Conservation (phyloP, 2,888 invertebrate genomes). For the Pelosia muscerda region DNA sequence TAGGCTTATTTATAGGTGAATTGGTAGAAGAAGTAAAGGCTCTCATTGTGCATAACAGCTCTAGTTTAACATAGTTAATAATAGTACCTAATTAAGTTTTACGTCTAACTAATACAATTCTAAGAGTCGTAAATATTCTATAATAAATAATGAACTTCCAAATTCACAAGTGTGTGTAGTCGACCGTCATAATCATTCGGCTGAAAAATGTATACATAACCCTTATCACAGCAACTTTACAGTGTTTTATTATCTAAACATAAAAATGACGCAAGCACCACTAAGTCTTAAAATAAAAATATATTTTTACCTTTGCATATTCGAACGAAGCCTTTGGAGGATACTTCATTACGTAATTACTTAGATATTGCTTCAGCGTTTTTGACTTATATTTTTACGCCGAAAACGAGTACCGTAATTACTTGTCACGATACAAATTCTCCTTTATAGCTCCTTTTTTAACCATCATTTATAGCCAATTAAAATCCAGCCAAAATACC, state of each 20-base stretch:
- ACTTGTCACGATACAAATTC: constrained; percentile 37
- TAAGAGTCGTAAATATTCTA: neutral
- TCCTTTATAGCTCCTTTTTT: constrained; percentile 23
- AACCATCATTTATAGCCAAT: constrained; percentile 16
- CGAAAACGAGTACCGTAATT: constrained; percentile 32
- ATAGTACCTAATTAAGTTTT: neutral
- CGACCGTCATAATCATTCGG: neutral
- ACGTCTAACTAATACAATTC: neutral
- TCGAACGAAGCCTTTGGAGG: constrained; percentile 25
- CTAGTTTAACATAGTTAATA: too few species aligned
- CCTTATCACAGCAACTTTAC: neutral
- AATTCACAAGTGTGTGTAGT: too few species aligned
- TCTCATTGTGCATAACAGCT: neutral
- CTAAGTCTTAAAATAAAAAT: constrained; percentile 14
- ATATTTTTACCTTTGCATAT: constrained; percentile 29
- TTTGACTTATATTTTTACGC: constrained; percentile 11
- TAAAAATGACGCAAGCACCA: neutral
- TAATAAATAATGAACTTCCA: too few species aligned
- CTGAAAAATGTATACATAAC: neutral
- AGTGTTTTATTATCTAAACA: neutral
- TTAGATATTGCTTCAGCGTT: constrained; percentile 31
- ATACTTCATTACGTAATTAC: constrained; percentile 34
- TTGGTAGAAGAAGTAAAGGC: too few species aligned
- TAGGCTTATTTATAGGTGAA: too few species aligned
- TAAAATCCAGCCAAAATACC: neutral